A percentile compares a stretch with the other conserved stretches of the same genome.
Evolutionary conservation across 1,140 invertebrate species (phyloP).

Genomic region (Caenorhabditis tropicalis): DNA sequence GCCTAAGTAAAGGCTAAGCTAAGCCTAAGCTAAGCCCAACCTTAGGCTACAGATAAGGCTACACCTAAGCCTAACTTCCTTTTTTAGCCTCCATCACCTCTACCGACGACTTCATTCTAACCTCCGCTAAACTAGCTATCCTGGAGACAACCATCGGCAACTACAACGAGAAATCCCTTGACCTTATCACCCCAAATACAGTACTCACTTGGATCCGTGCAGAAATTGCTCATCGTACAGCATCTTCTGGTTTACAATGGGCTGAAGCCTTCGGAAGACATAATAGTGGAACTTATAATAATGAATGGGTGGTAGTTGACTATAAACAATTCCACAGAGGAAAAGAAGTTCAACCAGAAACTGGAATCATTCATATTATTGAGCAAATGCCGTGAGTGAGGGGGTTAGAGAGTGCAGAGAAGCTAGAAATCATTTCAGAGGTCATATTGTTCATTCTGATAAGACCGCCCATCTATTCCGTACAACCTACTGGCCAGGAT

Average conservation of each 20-base stretch:
- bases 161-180: slow-evolving; percentile 77
- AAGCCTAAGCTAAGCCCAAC: too few species aligned
- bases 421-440: slow-evolving; percentile 5
- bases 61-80: too few species aligned
- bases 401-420: too few species aligned
- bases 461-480: slow-evolving; percentile 76
- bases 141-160: slow-evolving; percentile 81
- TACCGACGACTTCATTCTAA: slow-evolving; percentile 53
- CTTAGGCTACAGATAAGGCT: too few species aligned
- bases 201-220: slow-evolving; percentile 51
- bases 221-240: slow-evolving; percentile 78
- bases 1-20: too few species aligned
- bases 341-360: slow-evolving; percentile 76
- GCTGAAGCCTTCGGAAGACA: slow-evolving; percentile 75
- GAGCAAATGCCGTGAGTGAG: slow-evolving; percentile 84
- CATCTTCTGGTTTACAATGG: slow-evolving; percentile 78
- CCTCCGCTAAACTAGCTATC: slow-evolving; percentile 62
- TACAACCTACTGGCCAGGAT: slow-evolving; percentile 79
- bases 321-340: slow-evolving; percentile 74
- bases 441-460: slow-evolving; percentile 39
- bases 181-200: slow-evolving; percentile 75
- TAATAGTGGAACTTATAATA: slow-evolving; percentile 83
- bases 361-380: slow-evolving; percentile 79
- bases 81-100: slow-evolving; percentile 48
- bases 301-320: slow-evolving; percentile 83